Percentiles rank a stretch among this genome's conserved stretches.
Conservation (phyloP, 2,113 vertebrate species). For the Gavialis gangeticus region DNA sequence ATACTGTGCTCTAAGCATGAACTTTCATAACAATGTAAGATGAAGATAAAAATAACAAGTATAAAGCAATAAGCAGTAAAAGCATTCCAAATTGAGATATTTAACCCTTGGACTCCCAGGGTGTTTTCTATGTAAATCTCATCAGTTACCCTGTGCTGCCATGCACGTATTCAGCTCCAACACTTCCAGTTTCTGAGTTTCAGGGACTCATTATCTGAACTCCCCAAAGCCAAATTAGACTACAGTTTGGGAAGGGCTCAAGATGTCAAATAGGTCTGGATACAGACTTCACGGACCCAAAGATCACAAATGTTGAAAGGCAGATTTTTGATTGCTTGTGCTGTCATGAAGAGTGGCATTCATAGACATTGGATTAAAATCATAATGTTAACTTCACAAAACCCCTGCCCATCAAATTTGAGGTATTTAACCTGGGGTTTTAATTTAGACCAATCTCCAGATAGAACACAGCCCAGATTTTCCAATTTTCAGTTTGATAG, state of each 20-base stretch:
- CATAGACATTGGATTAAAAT: background rate
- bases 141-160: background rate
- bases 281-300: background rate
- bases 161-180: background rate
- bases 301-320: background rate
- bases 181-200: background rate
- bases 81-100: background rate
- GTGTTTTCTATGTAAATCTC: background rate
- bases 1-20: background rate
- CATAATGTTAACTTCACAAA: background rate
- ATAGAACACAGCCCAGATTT: background rate
- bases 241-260: background rate
- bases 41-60: background rate
- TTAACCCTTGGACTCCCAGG: background rate
- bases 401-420: background rate
- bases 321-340: background rate
- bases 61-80: background rate
- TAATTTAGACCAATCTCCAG: background rate
- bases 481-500: background rate
- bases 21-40: background rate
- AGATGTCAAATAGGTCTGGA: background rate
- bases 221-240: background rate
- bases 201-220: background rate
- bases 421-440: background rate
- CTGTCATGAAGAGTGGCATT: background rate